Evolutionary conservation across 2,888 invertebrate species (phyloP).

Genomic region (Ligdia adustata): DNA sequence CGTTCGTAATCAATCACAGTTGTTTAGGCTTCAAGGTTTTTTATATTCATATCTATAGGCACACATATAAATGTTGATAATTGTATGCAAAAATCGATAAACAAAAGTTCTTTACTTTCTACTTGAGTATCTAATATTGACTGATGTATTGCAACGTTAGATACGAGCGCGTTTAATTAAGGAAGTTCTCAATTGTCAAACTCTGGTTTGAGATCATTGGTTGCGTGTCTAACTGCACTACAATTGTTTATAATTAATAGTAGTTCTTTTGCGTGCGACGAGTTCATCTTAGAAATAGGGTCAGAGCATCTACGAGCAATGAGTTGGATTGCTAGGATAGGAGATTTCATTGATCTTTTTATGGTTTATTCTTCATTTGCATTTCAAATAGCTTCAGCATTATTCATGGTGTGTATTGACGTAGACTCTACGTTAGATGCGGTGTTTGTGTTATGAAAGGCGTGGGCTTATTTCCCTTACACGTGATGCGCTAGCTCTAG

Average conservation of each 20-base stretch:
- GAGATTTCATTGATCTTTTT: conserved; percentile 16
- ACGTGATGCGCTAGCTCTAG: conserved; percentile 56
- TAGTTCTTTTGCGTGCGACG: conserved; percentile 77
- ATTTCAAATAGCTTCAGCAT: conserved; percentile 40
- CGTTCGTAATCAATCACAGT: conserved; percentile 37
- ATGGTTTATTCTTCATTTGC: conserved; percentile 31
- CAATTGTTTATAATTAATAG: conserved; percentile 79
- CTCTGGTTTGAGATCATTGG: conserved; percentile 61
- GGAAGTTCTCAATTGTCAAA: conserved; percentile 47
- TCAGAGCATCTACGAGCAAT: conserved; percentile 50
- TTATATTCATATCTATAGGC: conserved; percentile 35
- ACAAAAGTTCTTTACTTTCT: neutral
- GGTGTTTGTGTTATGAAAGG: conserved; percentile 51
- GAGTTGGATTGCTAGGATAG: conserved; percentile 12
- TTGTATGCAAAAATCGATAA: conserved; percentile 31
- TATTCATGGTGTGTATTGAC: conserved; percentile 58
- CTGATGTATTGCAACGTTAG: conserved; percentile 7
- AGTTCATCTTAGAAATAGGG: conserved; percentile 72
- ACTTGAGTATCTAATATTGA: conserved; percentile 24
- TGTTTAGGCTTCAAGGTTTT: conserved; percentile 41
- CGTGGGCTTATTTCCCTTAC: conserved; percentile 55
- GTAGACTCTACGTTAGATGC: conserved; percentile 56
- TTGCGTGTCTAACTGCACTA: conserved; percentile 77
- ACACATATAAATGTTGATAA: no score
- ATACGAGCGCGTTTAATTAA: conserved; percentile 32